A percentile compares a stretch with the other conserved stretches of the same genome.
Evolutionary conservation across 1,140 invertebrate genomes (phyloP).

Genomic region (Druon quercuslanigerum): DNA sequence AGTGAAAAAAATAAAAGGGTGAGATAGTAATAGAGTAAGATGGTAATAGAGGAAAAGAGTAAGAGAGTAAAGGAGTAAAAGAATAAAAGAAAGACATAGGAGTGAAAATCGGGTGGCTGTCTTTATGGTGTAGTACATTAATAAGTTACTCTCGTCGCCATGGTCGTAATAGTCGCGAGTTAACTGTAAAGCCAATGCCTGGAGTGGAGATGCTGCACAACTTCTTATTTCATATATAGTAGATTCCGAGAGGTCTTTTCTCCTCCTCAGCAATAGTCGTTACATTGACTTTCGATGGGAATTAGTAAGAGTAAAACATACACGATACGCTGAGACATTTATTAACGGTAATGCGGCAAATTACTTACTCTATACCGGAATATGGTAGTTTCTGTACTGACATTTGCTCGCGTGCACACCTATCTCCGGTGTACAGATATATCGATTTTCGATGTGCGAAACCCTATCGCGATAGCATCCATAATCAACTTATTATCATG

Average conservation of each 20-base stretch:
- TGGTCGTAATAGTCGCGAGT: slow-evolving; percentile 46
- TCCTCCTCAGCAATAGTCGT: slow-evolving; percentile 46
- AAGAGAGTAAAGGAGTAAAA: too few species aligned
- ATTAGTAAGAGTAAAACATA: slow-evolving; percentile 69
- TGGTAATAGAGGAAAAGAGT: too few species aligned
- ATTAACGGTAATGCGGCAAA: slow-evolving; percentile 67
- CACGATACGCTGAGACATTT: slow-evolving; percentile 62
- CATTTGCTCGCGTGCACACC: background rate
- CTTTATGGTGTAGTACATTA: slow-evolving; percentile 13
- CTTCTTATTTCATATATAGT: slow-evolving; percentile 46
- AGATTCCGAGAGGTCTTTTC: slow-evolving; percentile 50
- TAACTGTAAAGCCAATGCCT: slow-evolving; percentile 54
- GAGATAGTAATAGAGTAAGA: too few species aligned
- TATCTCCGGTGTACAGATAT: too few species aligned
- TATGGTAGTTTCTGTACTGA: slow-evolving; percentile 27
- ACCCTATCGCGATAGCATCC: too few species aligned
- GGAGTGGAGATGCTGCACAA: slow-evolving; percentile 40
- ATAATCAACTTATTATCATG: too few species aligned
- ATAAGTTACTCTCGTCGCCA: slow-evolving; percentile 46
- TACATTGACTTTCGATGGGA: slow-evolving; percentile 62
- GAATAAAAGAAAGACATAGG: background rate
- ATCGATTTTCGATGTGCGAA: too few species aligned
- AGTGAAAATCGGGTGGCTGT: slow-evolving; percentile 8
- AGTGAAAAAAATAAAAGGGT: too few species aligned
- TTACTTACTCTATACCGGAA: slow-evolving; percentile 55